Conservation (phyloP, 2,797 vertebrate genomes). For the Bradypodion pumilum region DNA sequence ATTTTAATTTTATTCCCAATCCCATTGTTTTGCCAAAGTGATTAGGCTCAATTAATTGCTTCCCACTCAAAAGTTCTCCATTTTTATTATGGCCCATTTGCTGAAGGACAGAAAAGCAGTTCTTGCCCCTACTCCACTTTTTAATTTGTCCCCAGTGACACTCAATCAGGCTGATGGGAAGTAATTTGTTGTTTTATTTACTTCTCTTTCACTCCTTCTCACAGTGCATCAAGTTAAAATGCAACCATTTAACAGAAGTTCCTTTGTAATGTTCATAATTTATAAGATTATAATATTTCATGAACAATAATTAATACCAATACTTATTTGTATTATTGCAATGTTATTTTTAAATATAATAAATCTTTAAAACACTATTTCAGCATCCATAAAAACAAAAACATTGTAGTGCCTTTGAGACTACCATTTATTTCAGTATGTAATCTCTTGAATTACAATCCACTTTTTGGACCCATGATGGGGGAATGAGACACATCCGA, state of each 20-base stretch:
- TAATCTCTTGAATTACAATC: too few species aligned
- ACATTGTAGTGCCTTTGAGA: too few species aligned
- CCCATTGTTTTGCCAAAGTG: constrained; percentile 47
- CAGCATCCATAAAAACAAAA: too few species aligned
- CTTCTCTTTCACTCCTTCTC: constrained; percentile 42
- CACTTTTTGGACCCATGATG: too few species aligned
- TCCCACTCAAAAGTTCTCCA: constrained; percentile 38
- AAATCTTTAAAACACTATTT: too few species aligned
- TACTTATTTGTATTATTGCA: too few species aligned
- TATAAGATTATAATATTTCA: too few species aligned
- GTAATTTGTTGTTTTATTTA: constrained; percentile 11
- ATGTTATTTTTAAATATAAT: too few species aligned
- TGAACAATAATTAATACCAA: too few species aligned
- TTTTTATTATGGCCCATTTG: constrained; percentile 52
- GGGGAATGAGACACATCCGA: too few species aligned
- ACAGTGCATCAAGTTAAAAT: constrained; percentile 38
- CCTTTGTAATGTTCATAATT: background rate
- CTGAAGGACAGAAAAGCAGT: constrained; percentile 58
- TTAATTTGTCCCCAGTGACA: constrained; percentile 51
- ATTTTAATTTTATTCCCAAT: constrained; percentile 46
- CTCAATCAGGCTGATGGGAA: constrained; percentile 49
- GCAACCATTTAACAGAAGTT: constrained; percentile 40
- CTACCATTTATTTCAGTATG: too few species aligned
- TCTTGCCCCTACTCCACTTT: constrained; percentile 40
- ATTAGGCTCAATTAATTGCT: constrained; percentile 37